These are phyloP conservation scores for Lasius platythorax DNA, from an alignment of 2,888 invertebrate species.

Conservation along the genomic window DNA sequence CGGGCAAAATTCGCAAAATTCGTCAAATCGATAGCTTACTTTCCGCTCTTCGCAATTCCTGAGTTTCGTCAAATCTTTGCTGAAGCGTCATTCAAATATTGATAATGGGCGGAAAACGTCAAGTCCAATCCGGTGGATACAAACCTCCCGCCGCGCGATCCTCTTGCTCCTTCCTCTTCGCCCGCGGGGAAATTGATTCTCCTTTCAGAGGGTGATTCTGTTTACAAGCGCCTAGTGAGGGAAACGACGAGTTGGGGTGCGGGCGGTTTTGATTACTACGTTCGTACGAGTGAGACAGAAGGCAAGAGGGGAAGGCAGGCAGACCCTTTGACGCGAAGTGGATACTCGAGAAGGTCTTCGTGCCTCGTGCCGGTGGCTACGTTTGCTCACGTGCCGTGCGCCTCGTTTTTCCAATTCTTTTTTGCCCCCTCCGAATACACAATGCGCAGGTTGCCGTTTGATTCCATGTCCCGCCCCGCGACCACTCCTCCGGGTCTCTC, in stretches of 20 bases:
- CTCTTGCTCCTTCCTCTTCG: slow-evolving; percentile 37
- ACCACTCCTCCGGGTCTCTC: slow-evolving; percentile 43
- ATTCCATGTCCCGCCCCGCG: slow-evolving; percentile 66
- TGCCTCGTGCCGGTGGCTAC: slow-evolving; percentile 41
- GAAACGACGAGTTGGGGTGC: slow-evolving; percentile 33
- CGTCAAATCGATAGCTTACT: slow-evolving; percentile 34
- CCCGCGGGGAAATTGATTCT: slow-evolving; percentile 71
- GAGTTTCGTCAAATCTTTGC: slow-evolving; percentile 26
- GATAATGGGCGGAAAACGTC: slow-evolving; percentile 53
- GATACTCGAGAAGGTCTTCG: slow-evolving; percentile 74
- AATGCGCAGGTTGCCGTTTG: slow-evolving; percentile 67
- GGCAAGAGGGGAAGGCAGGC: slow-evolving; percentile 37
- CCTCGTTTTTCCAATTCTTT: slow-evolving; percentile 69
- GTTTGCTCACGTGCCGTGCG: slow-evolving; percentile 67
- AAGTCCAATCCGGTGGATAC: slow-evolving; percentile 46
- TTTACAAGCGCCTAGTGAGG: slow-evolving; percentile 62
- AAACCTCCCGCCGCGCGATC: slow-evolving; percentile 6
- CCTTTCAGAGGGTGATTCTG: slow-evolving; percentile 76
- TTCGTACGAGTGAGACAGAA: slow-evolving; percentile 49
- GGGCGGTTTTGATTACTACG: slow-evolving; percentile 76
- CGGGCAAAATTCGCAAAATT: background rate
- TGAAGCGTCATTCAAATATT: slow-evolving; percentile 44
- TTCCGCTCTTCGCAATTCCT: slow-evolving; percentile 1
- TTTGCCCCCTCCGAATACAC: slow-evolving; percentile 49
- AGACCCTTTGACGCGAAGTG: slow-evolving; percentile 76